Percentiles rank a stretch among this genome's conserved stretches.
These are phyloP conservation scores for Tricholaema leucomelas DNA, from an alignment of 2,113 vertebrate genomes.

Conservation along the genomic window DNA sequence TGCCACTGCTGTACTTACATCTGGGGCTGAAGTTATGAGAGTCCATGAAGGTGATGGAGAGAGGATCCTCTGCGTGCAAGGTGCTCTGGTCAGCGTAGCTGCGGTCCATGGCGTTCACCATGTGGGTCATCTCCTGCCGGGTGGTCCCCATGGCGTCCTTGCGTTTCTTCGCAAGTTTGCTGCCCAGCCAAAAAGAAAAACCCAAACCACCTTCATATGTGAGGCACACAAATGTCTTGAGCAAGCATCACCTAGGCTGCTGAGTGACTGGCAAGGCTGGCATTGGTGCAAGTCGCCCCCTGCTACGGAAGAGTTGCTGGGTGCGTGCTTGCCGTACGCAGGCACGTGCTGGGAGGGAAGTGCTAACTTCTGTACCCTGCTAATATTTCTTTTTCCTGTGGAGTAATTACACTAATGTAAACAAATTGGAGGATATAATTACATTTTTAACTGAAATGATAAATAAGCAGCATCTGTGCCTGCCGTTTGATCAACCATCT, in stretches of 20 bases:
- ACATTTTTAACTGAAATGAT: slow-evolving; percentile 56
- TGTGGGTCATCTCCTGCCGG: slow-evolving; percentile 98
- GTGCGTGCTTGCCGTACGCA: neutral
- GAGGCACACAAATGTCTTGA: neutral
- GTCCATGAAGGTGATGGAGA: slow-evolving; percentile 98
- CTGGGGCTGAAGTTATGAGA: slow-evolving; percentile 95
- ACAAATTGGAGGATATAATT: slow-evolving; percentile 56
- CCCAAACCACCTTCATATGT: slow-evolving; percentile 11
- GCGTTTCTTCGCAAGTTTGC: slow-evolving; percentile 98
- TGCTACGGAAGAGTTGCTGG: neutral
- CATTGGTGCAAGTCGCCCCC: neutral
- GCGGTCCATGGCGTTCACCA: slow-evolving; percentile 98
- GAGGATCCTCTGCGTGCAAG: slow-evolving; percentile 92
- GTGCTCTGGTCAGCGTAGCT: slow-evolving; percentile 98
- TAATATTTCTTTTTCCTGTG: neutral
- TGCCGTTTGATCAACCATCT: slow-evolving; percentile 42
- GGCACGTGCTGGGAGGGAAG: neutral
- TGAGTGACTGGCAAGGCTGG: neutral
- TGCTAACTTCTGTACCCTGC: slow-evolving; percentile 4
- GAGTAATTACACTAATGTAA: slow-evolving; percentile 54
- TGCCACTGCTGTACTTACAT: slow-evolving; percentile 84
- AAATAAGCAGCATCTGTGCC: slow-evolving; percentile 51
- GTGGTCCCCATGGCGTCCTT: slow-evolving; percentile 96
- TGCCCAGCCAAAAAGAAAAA: slow-evolving; percentile 74
- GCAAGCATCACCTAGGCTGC: neutral